These are phyloP conservation scores for Hippocampus barbouri DNA, from an alignment of 2,113 vertebrate genomes.

Conservation along the genomic window DNA sequence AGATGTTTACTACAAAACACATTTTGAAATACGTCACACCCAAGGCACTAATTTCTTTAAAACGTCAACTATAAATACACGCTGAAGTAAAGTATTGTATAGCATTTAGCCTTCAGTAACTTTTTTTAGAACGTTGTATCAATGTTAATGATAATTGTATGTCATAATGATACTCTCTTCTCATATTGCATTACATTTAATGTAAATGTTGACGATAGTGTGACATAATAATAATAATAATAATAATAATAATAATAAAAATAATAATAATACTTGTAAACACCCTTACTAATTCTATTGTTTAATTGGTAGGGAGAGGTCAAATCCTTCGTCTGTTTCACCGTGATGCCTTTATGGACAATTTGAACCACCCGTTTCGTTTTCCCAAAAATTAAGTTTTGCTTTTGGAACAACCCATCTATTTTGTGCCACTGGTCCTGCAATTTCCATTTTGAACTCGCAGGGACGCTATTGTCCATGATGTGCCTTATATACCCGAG, in stretches of 20 bases:
- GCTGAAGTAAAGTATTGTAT: background rate
- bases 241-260: no score
- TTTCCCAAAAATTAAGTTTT: background rate
- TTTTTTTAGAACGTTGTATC: background rate
- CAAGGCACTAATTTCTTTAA: background rate
- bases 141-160: background rate
- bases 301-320: background rate
- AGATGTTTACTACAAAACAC: no score
- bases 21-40: background rate
- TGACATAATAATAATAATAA: background rate
- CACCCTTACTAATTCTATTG: background rate
- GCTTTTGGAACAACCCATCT: background rate
- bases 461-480: conserved; percentile 43
- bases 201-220: background rate
- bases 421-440: conserved; percentile 30
- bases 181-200: background rate
- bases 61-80: background rate
- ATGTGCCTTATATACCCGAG: background rate
- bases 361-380: background rate
- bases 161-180: background rate
- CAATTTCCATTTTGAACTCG: conserved; percentile 34
- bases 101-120: no score
- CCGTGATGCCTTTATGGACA: background rate
- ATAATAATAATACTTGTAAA: background rate
- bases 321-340: background rate